Conservation (phyloP, 2,888 invertebrate species). For the Protophormia terraenovae region DNA sequence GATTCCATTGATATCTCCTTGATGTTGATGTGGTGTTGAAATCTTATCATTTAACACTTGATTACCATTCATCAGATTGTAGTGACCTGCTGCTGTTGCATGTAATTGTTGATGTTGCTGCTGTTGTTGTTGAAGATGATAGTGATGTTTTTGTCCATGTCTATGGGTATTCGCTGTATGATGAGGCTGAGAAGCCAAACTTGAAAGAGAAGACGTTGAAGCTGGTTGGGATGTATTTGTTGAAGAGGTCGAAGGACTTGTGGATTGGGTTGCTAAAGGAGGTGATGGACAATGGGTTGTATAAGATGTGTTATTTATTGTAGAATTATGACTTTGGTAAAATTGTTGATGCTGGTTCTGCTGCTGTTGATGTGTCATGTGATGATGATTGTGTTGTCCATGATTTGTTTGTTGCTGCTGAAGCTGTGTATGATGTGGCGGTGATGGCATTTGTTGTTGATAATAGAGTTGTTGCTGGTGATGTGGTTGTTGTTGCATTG, state of each 20-base stretch:
- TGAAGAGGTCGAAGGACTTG: conserved; percentile 78
- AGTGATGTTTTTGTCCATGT: conserved; percentile 73
- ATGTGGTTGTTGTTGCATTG: conserved; percentile 79
- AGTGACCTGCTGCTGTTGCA: conserved; percentile 67
- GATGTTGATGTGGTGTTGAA: conserved; percentile 68
- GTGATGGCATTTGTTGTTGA: conserved; percentile 81
- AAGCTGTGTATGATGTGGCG: conserved; percentile 74
- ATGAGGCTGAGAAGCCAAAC: conserved; percentile 78
- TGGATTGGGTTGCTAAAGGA: conserved; percentile 76
- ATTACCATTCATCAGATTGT: conserved; percentile 68
- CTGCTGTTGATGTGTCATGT: conserved; percentile 73
- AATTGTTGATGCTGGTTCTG: conserved; percentile 67
- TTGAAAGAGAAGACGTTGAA: conserved; percentile 79
- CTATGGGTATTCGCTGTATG: conserved; percentile 68
- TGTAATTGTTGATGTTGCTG: conserved; percentile 58
- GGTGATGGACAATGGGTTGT: conserved; percentile 76
- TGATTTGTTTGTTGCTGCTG: conserved; percentile 81
- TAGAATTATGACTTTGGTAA: conserved; percentile 73
- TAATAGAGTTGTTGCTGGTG: conserved; percentile 81
- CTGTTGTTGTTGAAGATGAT: conserved; percentile 71
- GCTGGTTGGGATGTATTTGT: conserved; percentile 80
- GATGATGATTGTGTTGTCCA: conserved; percentile 71
- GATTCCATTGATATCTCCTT: conserved; percentile 55
- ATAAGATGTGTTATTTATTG: conserved; percentile 71
- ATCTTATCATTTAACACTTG: conserved; percentile 66